Percentiles rank a stretch among this genome's conserved stretches.
Conservation (phyloP, 1,140 invertebrate species). For the Nasonia longicornis region DNA sequence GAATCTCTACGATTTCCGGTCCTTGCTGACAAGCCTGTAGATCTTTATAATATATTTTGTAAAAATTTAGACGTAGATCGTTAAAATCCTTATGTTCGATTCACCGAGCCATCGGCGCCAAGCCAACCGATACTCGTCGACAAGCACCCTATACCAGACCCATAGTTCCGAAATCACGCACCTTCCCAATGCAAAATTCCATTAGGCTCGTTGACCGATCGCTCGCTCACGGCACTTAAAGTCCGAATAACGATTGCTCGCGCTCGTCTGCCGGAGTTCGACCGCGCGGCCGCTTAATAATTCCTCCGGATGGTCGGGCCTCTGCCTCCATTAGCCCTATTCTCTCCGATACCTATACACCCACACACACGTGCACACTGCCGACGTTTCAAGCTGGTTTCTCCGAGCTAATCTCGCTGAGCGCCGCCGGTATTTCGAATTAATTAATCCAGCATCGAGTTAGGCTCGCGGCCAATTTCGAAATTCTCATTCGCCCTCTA, state of each 20-base stretch:
- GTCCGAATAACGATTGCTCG: not conserved
- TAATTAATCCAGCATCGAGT: conserved; percentile 61
- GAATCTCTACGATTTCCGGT: too few species aligned
- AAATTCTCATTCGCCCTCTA: conserved; percentile 45
- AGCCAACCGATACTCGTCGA: too few species aligned
- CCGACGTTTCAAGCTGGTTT: conserved; percentile 12
- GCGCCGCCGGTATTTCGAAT: conserved; percentile 60
- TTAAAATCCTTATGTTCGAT: too few species aligned
- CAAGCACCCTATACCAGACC: too few species aligned
- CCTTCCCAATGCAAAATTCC: not conserved
- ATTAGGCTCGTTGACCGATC: not conserved
- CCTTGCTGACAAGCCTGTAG: too few species aligned
- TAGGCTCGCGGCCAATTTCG: conserved; percentile 59
- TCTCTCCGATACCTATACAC: conserved; percentile 1
- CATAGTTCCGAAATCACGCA: not conserved
- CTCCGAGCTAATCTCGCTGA: conserved; percentile 52
- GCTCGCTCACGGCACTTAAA: not conserved
- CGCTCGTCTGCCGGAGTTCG: not conserved
- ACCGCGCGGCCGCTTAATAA: conserved; percentile 3
- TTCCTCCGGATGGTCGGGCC: not conserved
- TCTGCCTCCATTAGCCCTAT: not conserved
- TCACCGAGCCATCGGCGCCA: too few species aligned
- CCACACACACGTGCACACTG: not conserved
- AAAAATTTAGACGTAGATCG: too few species aligned
- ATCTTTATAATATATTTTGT: too few species aligned